Evolutionary conservation across 2,797 vertebrate genomes (phyloP), one percentile per base, ranked within the genome.

Genomic region (Characodon lateralis): DNA sequence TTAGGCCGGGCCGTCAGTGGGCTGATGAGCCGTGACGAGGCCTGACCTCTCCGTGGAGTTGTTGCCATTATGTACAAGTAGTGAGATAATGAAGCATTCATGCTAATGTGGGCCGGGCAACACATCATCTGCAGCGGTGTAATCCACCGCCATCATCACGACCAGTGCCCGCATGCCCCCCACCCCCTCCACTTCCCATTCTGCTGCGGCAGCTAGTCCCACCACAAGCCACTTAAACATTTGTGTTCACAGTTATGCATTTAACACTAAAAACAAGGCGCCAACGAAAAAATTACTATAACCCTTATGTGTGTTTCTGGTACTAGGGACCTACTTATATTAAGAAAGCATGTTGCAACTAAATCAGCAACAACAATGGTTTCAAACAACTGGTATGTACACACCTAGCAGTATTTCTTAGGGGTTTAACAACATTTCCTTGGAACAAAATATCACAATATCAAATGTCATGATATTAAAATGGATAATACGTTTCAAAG

Each of bases 21-120:
- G 93, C 93, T 96, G 95, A 96, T 96, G 96, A 96, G 95, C 93
- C 94, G 91, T 95, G 93, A 86, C 93, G 89, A 91, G 94, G 89
- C 93, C 94, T 95, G 95, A 96, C 95, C 95, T 94, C 94, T 95
- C 93, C 68, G 91, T 94, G 94, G 94, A 93, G 93, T 93, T 92
- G 93, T 95, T 95, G 93, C 94, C 94, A 96, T 96, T 96, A 96
- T 94, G 94, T 95, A 96, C 95, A 95, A 95, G 95, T 93, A 93
- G 88, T 88, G 90, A 91, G 93, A 96, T 96, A 96, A 96, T 96
- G 96, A 96, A 95, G 95, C 94, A 93, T 96, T 94, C 93, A 95
- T 96, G 95, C 94, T 96, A 96, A 96, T 96, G 95, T 93, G 77
- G 89, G 84, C 87, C 58, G 76, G 82, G 90, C 88, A 85, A 91